Evolutionary conservation across 2,888 invertebrate species (phyloP).

Genomic region (Hyalella azteca): DNA sequence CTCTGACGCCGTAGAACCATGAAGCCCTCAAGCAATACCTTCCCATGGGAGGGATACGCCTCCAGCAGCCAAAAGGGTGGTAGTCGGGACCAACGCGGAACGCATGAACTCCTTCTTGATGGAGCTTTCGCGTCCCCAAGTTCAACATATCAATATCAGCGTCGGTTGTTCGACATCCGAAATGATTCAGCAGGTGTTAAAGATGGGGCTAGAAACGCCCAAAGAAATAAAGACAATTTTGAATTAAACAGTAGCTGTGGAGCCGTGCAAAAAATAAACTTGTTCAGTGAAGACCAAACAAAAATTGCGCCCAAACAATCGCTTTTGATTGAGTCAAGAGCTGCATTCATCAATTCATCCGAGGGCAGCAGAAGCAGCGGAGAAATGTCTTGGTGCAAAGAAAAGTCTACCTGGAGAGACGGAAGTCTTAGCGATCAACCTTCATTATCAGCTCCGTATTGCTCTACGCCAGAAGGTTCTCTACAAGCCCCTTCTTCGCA

Average conservation of each 20-base stretch:
- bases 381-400: conserved; percentile 25
- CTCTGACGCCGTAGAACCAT: background rate
- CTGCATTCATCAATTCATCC: conserved; percentile 15
- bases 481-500: background rate
- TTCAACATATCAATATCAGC: conserved; percentile 31
- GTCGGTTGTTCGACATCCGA: background rate
- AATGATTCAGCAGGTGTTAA: background rate
- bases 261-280: too few relatives aligned
- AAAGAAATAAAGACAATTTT: background rate
- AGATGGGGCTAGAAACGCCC: background rate
- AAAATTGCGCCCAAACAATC: background rate
- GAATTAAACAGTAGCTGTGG: background rate
- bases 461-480: background rate
- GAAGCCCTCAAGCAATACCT: background rate
- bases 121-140: background rate
- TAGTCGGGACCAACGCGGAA: background rate
- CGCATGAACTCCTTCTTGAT: background rate
- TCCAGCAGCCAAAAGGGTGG: background rate
- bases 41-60: background rate
- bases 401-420: conserved; percentile 29
- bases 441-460: background rate
- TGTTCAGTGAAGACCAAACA: background rate
- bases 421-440: too few relatives aligned
- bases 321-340: background rate
- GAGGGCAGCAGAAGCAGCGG: conserved; percentile 27